A percentile compares a stretch with the other conserved stretches of the same genome.
These are phyloP conservation scores for Himalopsyche kuldschensis DNA, from an alignment of 2,888 invertebrate species.

Conservation along the genomic window DNA sequence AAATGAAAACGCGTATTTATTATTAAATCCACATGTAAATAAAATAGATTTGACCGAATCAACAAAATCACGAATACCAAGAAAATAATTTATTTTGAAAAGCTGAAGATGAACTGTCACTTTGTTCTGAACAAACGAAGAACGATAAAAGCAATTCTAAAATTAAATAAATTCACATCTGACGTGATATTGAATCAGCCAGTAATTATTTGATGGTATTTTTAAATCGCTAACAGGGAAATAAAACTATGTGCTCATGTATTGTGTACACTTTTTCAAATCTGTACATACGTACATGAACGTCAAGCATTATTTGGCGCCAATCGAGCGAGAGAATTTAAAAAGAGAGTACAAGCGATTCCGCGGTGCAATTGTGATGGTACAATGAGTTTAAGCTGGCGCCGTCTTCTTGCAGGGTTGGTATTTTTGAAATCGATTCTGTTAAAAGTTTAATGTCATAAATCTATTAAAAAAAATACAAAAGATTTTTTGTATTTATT, in stretches of 20 bases:
- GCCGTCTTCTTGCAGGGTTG: neutral
- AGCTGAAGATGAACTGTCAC: too few relatives aligned
- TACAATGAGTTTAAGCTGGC: neutral
- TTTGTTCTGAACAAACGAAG: too few relatives aligned
- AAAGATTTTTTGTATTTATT: too few relatives aligned
- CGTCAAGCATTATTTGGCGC: neutral
- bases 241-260: too few relatives aligned
- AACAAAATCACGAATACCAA: too few relatives aligned
- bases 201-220: neutral
- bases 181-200: neutral
- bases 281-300: neutral
- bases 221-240: neutral
- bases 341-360: neutral
- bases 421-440: neutral
- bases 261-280: neutral
- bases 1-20: too few relatives aligned
- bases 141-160: neutral
- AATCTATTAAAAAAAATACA: too few relatives aligned
- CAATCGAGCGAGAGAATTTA: neutral
- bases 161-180: neutral
- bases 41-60: too few relatives aligned
- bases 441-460: neutral
- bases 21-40: too few relatives aligned
- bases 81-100: too few relatives aligned
- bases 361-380: neutral